Evolutionary conservation across 2,888 invertebrate species (phyloP).

Genomic region (Graphium colonna): DNA sequence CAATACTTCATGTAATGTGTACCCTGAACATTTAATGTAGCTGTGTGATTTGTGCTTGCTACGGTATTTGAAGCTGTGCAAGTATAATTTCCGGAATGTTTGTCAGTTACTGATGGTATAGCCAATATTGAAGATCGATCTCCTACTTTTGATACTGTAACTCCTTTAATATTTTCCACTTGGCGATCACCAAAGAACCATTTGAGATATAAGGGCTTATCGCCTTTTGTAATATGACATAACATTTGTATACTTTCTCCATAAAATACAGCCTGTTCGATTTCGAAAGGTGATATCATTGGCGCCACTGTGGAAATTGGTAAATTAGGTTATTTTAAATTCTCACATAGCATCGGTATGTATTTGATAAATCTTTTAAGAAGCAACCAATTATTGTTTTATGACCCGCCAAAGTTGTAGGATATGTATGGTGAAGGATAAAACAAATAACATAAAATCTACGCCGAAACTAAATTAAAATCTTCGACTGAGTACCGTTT

Average conservation of each 20-base stretch:
- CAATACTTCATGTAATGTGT: conserved; percentile 40
- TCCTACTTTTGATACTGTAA: conserved; percentile 78
- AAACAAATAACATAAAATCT: conserved; percentile 32
- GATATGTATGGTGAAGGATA: conserved; percentile 33
- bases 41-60: conserved; percentile 84
- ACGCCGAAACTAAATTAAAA: conserved; percentile 30
- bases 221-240: conserved; percentile 84
- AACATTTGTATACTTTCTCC: conserved; percentile 89
- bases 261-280: conserved; percentile 87
- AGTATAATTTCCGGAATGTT: conserved; percentile 87
- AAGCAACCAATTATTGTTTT: conserved; percentile 30
- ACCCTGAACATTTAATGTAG: conserved; percentile 88
- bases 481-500: conserved; percentile 76
- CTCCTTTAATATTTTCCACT: conserved; percentile 81
- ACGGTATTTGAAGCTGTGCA: conserved; percentile 87
- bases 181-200: conserved; percentile 87
- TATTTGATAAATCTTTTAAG: not conserved
- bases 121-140: conserved; percentile 81
- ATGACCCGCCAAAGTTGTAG: conserved; percentile 75
- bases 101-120: conserved; percentile 81
- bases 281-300: conserved; percentile 89
- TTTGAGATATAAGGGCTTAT: conserved; percentile 85
- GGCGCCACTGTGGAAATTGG: conserved; percentile 83
- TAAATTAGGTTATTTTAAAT: not conserved
- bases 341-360: not conserved